Conservation (phyloP, 2,888 invertebrate species). For the Mythimna pallens region DNA sequence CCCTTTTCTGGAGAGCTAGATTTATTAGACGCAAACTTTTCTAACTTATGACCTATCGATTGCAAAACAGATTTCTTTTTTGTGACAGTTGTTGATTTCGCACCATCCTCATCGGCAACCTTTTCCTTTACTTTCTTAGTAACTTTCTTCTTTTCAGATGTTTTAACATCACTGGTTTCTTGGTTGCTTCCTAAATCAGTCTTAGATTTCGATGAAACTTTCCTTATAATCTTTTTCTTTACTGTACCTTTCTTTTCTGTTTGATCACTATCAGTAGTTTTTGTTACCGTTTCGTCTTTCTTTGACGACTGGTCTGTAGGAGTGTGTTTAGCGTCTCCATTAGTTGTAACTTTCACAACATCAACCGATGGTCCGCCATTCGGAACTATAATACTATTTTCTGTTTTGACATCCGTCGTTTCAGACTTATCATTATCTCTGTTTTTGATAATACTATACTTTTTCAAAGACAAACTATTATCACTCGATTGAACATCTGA, state of each 20-base stretch:
- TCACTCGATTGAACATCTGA: constrained; percentile 65
- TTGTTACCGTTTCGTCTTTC: constrained; percentile 75
- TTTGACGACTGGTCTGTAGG: constrained; percentile 65
- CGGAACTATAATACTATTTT: constrained; percentile 71
- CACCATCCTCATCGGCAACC: constrained; percentile 76
- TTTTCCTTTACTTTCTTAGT: constrained; percentile 86
- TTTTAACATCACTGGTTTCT: constrained; percentile 77
- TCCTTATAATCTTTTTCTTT: constrained; percentile 87
- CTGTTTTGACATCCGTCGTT: constrained; percentile 68
- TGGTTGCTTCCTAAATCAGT: constrained; percentile 78
- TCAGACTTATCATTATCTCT: constrained; percentile 70
- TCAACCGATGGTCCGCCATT: constrained; percentile 74
- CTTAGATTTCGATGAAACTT: constrained; percentile 87
- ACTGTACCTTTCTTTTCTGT: constrained; percentile 83
- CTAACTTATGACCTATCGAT: constrained; percentile 94
- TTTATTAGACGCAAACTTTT: constrained; percentile 92
- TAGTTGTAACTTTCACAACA: constrained; percentile 66
- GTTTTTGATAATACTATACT: constrained; percentile 78
- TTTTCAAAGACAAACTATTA: constrained; percentile 78
- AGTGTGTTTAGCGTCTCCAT: constrained; percentile 76
- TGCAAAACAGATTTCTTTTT: constrained; percentile 93
- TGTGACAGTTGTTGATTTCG: constrained; percentile 76
- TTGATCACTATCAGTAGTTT: constrained; percentile 73
- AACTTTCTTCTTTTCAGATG: constrained; percentile 84
- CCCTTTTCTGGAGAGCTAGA: constrained; percentile 88